phyloP scores from a whole-genome alignment of 1,140 invertebrate species.

The Drosophila cardini region DNA sequence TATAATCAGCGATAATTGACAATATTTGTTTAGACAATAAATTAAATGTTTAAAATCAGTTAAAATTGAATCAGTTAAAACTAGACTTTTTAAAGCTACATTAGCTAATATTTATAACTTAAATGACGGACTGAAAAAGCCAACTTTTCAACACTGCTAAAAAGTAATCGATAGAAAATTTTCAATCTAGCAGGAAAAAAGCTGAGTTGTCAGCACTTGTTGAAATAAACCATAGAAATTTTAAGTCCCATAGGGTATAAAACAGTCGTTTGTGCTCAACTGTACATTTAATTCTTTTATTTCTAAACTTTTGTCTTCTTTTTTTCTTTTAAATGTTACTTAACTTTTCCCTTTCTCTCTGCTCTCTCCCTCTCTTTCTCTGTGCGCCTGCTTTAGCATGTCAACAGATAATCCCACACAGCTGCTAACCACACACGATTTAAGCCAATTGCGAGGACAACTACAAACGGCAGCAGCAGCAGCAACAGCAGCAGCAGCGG shows the following conservation, averaged over 20 bases:
- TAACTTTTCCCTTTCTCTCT: background rate
- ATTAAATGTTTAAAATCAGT: background rate
- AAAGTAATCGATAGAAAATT: no score
- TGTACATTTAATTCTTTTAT: no score
- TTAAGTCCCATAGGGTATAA: no score
- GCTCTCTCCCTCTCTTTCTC: background rate
- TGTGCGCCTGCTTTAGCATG: conserved; percentile 66
- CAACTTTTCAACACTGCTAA: no score
- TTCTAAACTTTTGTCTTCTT: no score
- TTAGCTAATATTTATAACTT: background rate
- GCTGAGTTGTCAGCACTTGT: no score
- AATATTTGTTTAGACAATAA: background rate
- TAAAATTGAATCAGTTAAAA: background rate
- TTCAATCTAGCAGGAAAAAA: no score
- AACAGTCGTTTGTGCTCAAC: no score
- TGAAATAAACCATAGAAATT: no score
- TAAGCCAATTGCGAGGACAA: conserved; percentile 72
- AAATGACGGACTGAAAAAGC: no score
- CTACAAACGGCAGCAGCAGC: conserved; percentile 44
- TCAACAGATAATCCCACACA: conserved; percentile 84
- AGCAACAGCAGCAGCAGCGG: conserved; percentile 38
- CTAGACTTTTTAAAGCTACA: no score
- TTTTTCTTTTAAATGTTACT: background rate
- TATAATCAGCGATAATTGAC: background rate
- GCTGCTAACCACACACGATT: conserved; percentile 72